Evolutionary conservation across 1,140 invertebrate species (phyloP).

Genomic region (Cydia splendana): DNA sequence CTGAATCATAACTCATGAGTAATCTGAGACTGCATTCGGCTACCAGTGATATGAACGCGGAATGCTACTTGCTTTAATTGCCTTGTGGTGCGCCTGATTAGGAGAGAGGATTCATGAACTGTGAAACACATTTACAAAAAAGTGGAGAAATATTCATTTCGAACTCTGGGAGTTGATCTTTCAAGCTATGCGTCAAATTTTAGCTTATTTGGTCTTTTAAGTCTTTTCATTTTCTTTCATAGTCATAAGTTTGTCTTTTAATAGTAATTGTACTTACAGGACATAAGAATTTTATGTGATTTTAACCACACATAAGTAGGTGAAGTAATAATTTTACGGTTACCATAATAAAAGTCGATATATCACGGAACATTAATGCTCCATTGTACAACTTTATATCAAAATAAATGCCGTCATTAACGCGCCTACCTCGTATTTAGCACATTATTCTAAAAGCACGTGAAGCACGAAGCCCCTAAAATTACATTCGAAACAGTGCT

Average conservation of each 20-base stretch:
- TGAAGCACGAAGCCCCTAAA: conserved; percentile 69
- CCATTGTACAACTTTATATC: conserved; percentile 48
- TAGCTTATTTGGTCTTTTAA: not conserved
- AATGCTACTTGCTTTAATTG: conserved; percentile 15
- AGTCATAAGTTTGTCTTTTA: too few relatives aligned
- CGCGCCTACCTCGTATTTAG: conserved; percentile 42
- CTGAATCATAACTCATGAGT: conserved; percentile 31
- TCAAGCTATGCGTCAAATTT: not conserved
- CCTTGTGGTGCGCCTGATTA: not conserved
- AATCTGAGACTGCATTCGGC: conserved; percentile 49
- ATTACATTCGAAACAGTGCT: conserved; percentile 77
- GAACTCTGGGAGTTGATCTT: not conserved
- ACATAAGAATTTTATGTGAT: not conserved
- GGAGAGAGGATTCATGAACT: not conserved
- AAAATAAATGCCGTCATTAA: conserved; percentile 47
- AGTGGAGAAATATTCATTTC: not conserved
- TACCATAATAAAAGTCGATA: conserved; percentile 15
- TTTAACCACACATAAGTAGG: not conserved
- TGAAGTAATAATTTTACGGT: not conserved
- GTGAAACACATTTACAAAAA: not conserved
- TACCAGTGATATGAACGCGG: conserved; percentile 48
- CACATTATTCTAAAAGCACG: conserved; percentile 62
- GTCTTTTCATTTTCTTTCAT: too few relatives aligned
- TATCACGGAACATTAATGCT: conserved; percentile 40
- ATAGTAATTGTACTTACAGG: too few relatives aligned